These are phyloP conservation scores for Fratercula arctica DNA, from an alignment of 2,797 vertebrate genomes.

Conservation along the genomic window DNA sequence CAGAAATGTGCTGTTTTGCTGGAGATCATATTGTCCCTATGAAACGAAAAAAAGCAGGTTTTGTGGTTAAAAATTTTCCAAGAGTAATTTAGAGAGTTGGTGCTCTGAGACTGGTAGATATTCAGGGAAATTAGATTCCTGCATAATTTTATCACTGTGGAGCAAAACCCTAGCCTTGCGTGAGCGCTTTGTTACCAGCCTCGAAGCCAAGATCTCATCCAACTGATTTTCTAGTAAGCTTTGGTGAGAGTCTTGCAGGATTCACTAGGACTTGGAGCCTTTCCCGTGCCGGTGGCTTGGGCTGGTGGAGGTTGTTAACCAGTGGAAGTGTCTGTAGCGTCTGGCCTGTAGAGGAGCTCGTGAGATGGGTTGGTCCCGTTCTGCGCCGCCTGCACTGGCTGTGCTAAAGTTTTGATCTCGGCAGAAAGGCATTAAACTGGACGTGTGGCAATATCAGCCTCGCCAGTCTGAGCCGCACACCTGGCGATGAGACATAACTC, in stretches of 20 bases:
- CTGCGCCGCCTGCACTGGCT: neutral
- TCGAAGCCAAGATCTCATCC: neutral
- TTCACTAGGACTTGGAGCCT: neutral
- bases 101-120: neutral
- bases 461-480: neutral
- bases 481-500: neutral
- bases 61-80: constrained; percentile 23
- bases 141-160: neutral
- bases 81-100: neutral
- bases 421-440: neutral
- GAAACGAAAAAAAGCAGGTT: constrained; percentile 12
- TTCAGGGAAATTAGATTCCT: neutral
- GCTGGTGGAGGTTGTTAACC: neutral
- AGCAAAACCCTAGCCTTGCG: neutral
- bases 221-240: neutral
- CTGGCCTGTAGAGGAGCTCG: neutral
- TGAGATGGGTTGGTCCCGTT: neutral
- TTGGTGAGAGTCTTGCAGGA: neutral
- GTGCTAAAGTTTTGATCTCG: neutral
- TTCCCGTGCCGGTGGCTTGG: neutral
- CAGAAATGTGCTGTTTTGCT: constrained; percentile 31
- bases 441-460: neutral
- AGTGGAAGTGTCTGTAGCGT: neutral
- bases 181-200: neutral
- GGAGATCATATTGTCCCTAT: neutral